Evolutionary conservation across 2,888 invertebrate genomes (phyloP).

Genomic region (Amphimallon solstitiale): DNA sequence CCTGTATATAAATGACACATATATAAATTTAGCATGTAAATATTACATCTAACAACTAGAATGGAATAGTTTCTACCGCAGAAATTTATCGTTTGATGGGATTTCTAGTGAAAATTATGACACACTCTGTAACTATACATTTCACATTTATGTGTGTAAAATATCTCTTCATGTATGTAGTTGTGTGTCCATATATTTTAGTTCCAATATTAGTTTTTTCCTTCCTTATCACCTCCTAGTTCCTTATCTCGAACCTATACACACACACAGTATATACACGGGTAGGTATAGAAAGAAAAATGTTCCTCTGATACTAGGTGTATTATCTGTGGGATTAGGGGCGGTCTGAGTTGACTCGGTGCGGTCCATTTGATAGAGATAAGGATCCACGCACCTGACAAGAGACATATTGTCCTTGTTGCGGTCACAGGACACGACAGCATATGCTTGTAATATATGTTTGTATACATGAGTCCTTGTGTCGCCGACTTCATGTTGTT

Average conservation of each 20-base stretch:
- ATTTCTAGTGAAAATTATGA: too few relatives aligned
- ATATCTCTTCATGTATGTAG: too few relatives aligned
- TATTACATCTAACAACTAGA: too few relatives aligned
- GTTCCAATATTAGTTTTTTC: slow-evolving; percentile 6
- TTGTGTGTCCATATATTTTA: too few relatives aligned
- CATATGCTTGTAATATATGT: slow-evolving; percentile 6
- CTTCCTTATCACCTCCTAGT: slow-evolving; percentile 39
- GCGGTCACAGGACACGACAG: slow-evolving; percentile 21
- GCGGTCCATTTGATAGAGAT: slow-evolving; percentile 59
- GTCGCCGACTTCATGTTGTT: slow-evolving; percentile 8
- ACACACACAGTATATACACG: slow-evolving; percentile 26
- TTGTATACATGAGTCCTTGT: slow-evolving; percentile 11
- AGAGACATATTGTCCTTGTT: slow-evolving; percentile 54
- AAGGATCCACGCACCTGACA: slow-evolving; percentile 60
- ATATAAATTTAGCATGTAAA: too few relatives aligned
- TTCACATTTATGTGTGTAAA: too few relatives aligned
- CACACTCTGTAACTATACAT: too few relatives aligned
- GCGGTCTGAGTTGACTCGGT: slow-evolving; percentile 58
- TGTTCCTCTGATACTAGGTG: slow-evolving; percentile 22
- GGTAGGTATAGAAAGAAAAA: not conserved
- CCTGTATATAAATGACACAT: too few relatives aligned
- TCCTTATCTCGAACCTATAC: slow-evolving; percentile 41
- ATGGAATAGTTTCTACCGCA: too few relatives aligned
- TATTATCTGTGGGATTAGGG: slow-evolving; percentile 58
- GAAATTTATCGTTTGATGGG: too few relatives aligned